Evolutionary conservation across 2,113 vertebrate genomes (phyloP), one percentile per base, ranked within the genome.

Genomic region (Tretioscincus oriximinensis): DNA sequence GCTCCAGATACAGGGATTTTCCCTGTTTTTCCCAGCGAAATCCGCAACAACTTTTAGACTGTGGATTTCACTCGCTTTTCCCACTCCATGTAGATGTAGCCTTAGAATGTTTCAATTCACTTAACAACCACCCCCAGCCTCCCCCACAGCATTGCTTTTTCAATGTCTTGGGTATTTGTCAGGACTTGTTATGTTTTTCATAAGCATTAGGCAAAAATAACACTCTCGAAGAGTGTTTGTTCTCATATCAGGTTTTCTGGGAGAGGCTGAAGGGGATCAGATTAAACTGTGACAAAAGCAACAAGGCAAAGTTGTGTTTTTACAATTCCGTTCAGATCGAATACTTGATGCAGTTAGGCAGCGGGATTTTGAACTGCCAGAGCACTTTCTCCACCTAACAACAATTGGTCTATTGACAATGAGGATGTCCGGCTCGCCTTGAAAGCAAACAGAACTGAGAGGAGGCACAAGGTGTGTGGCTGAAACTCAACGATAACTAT

Each of bases 351-450:
- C 29, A 49, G 68, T 75, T 81, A 60, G 35, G 16, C 24, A 9
- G 71, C 11, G n/a, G 31, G 26, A 65, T 8, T 26, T 76, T 76
- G 29, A 69, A 35, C 24, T 35, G 77, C 77, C 60, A 54, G 60
- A 75, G 2, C 35, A 61, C 51, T 75, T 61, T 47, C 64, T 31
- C 26, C 5, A 18, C 29, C 12, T 74, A 41, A 66, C 22, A 31
- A 76, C 80, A 81, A 69, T 61, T 29, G 51, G 24, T 10, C 63
- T 31, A 76, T 76, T 75, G 64, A 81, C 8, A 47, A 47, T 29
- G 73, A 68, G 73, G 73, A 76, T 76, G 73, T 76, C 73, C 24
- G 65, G 64, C 35, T 81, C 72, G 29, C 31, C 35, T 58, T 35
- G 45, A 68, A 75, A 68, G 49, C 41, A 75, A 68, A 81, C n/a